phyloP scores from a whole-genome alignment of 2,113 vertebrate genomes.

The Seriola quinqueradiata region DNA sequence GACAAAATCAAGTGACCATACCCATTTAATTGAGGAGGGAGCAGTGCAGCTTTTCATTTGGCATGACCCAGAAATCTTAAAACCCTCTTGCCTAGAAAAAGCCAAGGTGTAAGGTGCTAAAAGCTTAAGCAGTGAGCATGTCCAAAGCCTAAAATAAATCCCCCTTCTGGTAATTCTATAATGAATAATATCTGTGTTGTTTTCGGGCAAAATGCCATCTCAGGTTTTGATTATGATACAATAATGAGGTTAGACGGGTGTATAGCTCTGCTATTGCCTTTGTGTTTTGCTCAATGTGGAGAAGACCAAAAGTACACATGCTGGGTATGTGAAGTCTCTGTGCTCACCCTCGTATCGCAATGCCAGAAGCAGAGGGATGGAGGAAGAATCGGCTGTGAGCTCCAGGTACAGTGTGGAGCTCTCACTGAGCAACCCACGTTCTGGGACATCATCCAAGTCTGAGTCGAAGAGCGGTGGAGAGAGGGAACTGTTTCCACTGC shows the following conservation, averaged over 20 bases:
- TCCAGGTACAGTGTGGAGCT: constrained; percentile 90
- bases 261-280: background rate
- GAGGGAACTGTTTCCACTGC: constrained; percentile 88
- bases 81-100: constrained; percentile 13
- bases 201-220: constrained; percentile 17
- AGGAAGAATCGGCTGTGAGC: constrained; percentile 90
- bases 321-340: background rate
- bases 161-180: constrained; percentile 1
- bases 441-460: constrained; percentile 92
- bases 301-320: constrained; percentile 14
- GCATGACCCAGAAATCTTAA: constrained; percentile 9
- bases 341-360: constrained; percentile 92
- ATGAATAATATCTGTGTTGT: background rate
- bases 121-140: constrained; percentile 13
- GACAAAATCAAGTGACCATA: background rate
- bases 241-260: constrained; percentile 1
- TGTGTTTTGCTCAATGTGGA: constrained; percentile 38
- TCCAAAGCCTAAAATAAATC: constrained; percentile 44
- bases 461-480: constrained; percentile 91
- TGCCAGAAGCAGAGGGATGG: constrained; percentile 90
- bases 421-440: constrained; percentile 91
- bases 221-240: background rate
- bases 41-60: constrained; percentile 11
- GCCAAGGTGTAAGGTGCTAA: constrained; percentile 9
- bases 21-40: background rate